Conservation (phyloP, 2,797 vertebrate genomes). For the Gorsachius magnificus region DNA sequence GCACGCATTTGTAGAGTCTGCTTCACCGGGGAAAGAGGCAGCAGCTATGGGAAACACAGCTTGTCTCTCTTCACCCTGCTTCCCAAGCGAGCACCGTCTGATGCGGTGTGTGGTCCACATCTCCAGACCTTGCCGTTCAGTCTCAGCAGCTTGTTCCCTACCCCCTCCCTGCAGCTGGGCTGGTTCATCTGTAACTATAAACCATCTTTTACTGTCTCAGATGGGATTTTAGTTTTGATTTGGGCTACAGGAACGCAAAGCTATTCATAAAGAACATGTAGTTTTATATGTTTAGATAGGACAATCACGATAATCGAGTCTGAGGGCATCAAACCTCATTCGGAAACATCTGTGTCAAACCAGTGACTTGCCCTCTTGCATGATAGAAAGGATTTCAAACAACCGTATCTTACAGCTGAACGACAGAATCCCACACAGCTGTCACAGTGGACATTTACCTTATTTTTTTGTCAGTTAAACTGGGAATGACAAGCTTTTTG, state of each 20-base stretch:
- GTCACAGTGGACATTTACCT: not conserved
- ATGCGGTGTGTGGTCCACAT: not conserved
- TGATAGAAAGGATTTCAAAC: not conserved
- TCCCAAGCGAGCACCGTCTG: not conserved
- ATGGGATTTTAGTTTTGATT: not conserved
- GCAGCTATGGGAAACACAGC: not conserved
- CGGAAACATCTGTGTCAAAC: not conserved
- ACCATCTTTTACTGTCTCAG: not conserved
- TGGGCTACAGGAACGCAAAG: no score
- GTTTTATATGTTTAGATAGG: not conserved
- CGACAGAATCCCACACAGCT: not conserved
- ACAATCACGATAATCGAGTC: not conserved
- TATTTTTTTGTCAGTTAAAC: not conserved
- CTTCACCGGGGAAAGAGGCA: rapidly evolving
- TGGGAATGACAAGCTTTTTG: not conserved
- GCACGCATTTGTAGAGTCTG: rapidly evolving
- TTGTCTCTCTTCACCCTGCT: not conserved
- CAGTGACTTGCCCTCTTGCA: not conserved
- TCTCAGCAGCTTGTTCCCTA: not conserved
- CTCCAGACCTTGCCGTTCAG: not conserved
- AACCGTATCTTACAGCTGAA: not conserved
- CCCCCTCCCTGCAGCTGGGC: not conserved
- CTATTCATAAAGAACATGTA: not conserved
- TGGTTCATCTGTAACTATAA: not conserved
- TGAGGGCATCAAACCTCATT: not conserved